A percentile compares a stretch with the other conserved stretches of the same genome.
phyloP scores from a whole-genome alignment of 37 sponge, comb jelly and placozoan species.

The Eunapius fragilis region DNA sequence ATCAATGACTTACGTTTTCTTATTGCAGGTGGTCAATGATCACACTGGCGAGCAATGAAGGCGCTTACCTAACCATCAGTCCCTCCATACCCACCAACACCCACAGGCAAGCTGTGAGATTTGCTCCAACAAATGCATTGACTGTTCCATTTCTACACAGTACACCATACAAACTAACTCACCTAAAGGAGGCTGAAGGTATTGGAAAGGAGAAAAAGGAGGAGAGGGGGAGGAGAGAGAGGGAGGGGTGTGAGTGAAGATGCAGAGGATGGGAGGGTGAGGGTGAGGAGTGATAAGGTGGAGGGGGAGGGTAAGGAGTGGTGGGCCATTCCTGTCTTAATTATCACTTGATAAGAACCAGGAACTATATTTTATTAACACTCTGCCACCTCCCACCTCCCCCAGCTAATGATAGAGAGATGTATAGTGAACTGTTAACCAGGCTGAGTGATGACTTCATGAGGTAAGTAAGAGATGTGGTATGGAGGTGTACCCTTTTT shows the following conservation, averaged over 20 bases:
- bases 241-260: too few relatives aligned
- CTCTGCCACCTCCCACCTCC: background rate
- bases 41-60: constrained; percentile 1
- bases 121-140: background rate
- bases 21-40: constrained; percentile 37
- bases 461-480: constrained; percentile 45
- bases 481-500: background rate
- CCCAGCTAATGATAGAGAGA: constrained; percentile 19
- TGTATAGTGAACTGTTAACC: constrained; percentile 37
- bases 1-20: too few relatives aligned
- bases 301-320: background rate
- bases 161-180: constrained; percentile 15
- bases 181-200: constrained; percentile 16
- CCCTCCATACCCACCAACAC: constrained; percentile 47
- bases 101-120: constrained; percentile 2
- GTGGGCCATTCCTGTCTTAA: background rate
- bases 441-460: constrained; percentile 66
- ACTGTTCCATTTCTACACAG: background rate
- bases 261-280: too few relatives aligned
- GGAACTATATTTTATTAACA: background rate
- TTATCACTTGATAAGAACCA: background rate
- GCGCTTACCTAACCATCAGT: constrained; percentile 20
- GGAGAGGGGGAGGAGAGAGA: too few relatives aligned
- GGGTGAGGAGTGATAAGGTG: too few relatives aligned
- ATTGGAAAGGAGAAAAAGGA: too few relatives aligned